Conservation (phyloP, 2,888 invertebrate genomes). For the Ganaspis brasiliensis region DNA sequence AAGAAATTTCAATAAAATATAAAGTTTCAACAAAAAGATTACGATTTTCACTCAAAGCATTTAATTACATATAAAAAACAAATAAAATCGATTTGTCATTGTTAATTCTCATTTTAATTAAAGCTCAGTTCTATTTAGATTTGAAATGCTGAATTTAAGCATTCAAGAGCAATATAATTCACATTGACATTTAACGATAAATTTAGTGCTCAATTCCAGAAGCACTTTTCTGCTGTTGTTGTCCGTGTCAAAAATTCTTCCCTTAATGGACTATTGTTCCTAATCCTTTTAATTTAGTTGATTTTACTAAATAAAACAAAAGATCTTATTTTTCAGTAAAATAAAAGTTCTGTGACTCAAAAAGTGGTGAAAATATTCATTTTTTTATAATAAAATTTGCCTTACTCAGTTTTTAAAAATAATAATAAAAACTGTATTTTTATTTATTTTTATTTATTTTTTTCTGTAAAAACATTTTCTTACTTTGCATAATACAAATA, state of each 20-base stretch:
- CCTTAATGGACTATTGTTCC: constrained; percentile 1
- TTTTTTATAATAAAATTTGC: too few species aligned
- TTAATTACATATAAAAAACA: background rate
- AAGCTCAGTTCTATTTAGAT: constrained; percentile 7
- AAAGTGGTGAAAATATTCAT: too few species aligned
- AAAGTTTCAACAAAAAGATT: too few species aligned
- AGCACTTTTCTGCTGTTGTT: constrained; percentile 23
- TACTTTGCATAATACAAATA: too few species aligned
- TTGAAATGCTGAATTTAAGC: constrained; percentile 3
- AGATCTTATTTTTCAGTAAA: background rate
- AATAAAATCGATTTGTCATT: constrained; percentile 1
- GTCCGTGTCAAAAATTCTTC: constrained; percentile 3
- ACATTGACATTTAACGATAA: constrained; percentile 28
- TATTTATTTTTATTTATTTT: too few species aligned
- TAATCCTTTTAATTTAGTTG: background rate
- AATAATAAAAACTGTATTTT: too few species aligned
- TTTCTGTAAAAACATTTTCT: too few species aligned
- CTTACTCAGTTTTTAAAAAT: too few species aligned
- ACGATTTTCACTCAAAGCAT: background rate
- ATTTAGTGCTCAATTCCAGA: constrained; percentile 2
- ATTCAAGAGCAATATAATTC: constrained; percentile 14
- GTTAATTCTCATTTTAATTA: background rate
- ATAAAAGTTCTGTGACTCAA: background rate
- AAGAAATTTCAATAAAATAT: background rate
- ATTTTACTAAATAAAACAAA: background rate